Evolutionary conservation across 2,797 vertebrate genomes (phyloP).

Genomic region (Diglossa cyanea): DNA sequence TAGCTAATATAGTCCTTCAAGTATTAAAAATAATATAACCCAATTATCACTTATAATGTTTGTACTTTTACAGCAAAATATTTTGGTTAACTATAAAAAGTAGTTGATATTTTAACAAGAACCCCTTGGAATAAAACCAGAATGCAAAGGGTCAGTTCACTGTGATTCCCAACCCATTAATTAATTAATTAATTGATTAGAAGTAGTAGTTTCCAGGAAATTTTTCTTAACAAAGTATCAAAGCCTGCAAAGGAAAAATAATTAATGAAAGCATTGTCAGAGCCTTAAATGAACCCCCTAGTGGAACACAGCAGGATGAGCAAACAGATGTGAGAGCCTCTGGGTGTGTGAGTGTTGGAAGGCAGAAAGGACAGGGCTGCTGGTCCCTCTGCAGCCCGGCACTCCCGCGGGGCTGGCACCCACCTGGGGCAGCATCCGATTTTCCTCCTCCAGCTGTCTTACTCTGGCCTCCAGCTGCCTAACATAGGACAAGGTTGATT

Average conservation of each 20-base stretch:
- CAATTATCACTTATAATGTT: not conserved
- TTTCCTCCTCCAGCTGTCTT: constrained; percentile 85
- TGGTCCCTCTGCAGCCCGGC: constrained; percentile 3
- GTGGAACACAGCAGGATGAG: not conserved
- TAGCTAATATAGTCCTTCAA: not conserved
- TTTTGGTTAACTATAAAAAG: not conserved
- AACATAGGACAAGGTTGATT: constrained; percentile 85
- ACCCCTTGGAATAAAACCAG: not conserved
- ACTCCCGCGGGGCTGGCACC: constrained; percentile 65
- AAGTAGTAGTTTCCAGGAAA: not conserved
- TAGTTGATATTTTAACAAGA: not conserved
- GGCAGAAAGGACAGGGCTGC: not conserved
- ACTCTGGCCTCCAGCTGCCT: constrained; percentile 86
- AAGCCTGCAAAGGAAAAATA: constrained; percentile 23
- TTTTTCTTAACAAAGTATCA: constrained; percentile 25
- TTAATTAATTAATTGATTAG: not conserved
- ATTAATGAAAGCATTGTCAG: not conserved
- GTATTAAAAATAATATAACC: not conserved
- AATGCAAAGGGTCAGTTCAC: not conserved
- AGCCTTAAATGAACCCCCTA: not conserved
- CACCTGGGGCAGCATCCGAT: constrained; percentile 84
- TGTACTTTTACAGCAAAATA: not conserved
- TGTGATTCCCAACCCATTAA: not conserved
- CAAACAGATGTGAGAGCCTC: not conserved
- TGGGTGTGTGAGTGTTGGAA: not conserved